Percentiles rank a stretch among this genome's conserved stretches.
These are phyloP conservation scores for Cyprinodon variegatus DNA, from an alignment of 2,113 vertebrate genomes.

Conservation along the genomic window DNA sequence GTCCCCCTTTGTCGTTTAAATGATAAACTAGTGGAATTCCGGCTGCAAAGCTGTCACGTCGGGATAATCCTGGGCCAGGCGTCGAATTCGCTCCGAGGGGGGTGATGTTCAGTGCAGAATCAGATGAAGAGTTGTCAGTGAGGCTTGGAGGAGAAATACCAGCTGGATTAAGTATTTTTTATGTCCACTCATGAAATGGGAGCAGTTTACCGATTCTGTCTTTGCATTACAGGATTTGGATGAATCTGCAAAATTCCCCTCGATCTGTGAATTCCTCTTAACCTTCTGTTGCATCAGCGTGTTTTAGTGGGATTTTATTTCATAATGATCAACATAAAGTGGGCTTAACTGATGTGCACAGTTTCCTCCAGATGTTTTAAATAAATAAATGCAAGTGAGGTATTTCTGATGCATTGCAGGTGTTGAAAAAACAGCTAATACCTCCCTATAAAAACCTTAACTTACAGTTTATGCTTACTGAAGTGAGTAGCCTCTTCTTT, in stretches of 20 bases:
- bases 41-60: slow-evolving; percentile 63
- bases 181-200: slow-evolving; percentile 35
- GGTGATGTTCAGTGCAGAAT: slow-evolving; percentile 43
- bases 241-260: background rate
- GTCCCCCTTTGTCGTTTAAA: slow-evolving; percentile 71
- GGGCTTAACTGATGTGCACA: background rate
- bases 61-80: slow-evolving; percentile 66
- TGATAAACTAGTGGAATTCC: slow-evolving; percentile 73
- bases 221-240: background rate
- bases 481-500: too few species aligned
- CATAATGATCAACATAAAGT: background rate
- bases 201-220: slow-evolving; percentile 35
- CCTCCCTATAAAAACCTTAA: too few species aligned
- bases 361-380: too few species aligned
- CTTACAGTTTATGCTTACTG: too few species aligned
- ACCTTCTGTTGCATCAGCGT: background rate
- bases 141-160: slow-evolving; percentile 59
- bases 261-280: background rate
- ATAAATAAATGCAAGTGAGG: too few species aligned
- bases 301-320: background rate
- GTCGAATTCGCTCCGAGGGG: slow-evolving; percentile 47
- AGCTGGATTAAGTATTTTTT: slow-evolving; percentile 54
- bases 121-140: slow-evolving; percentile 51
- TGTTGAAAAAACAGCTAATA: too few species aligned
- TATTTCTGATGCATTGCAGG: too few species aligned